A percentile compares a stretch with the other conserved stretches of the same genome.
Evolutionary conservation across 2,797 vertebrate species (phyloP).

Genomic region (Varecia variegata): DNA sequence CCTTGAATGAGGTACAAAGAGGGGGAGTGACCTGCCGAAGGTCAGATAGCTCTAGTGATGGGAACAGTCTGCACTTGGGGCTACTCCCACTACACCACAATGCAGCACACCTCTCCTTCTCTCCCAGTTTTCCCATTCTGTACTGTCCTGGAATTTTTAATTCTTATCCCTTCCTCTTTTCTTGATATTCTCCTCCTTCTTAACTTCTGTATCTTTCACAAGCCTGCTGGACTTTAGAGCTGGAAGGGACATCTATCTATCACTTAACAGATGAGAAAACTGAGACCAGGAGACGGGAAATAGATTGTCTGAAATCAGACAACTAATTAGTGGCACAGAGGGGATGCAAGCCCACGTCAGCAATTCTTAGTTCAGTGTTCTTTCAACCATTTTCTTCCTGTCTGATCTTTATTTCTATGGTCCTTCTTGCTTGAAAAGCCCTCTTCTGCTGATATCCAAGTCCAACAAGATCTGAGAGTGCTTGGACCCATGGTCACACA

Average conservation of each 20-base stretch:
- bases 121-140: neutral
- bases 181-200: neutral
- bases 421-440: conserved; percentile 42
- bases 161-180: neutral
- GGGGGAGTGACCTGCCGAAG: neutral
- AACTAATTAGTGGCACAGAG: conserved; percentile 25
- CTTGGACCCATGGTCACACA: neutral
- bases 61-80: neutral
- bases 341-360: neutral
- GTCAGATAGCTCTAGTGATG: neutral
- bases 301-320: conserved; percentile 27
- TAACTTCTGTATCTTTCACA: conserved; percentile 24
- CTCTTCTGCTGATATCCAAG: neutral
- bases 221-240: conserved; percentile 22
- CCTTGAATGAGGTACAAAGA: conserved; percentile 24
- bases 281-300: conserved; percentile 25
- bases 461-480: neutral
- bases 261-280: conserved; percentile 46
- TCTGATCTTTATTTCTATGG: neutral
- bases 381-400: conserved; percentile 28
- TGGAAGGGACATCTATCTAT: conserved; percentile 1
- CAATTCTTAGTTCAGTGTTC: neutral
- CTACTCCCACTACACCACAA: neutral
- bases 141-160: neutral
- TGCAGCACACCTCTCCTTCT: neutral